These are phyloP conservation scores for Steinernema feltiae DNA, from an alignment of 1,140 invertebrate species.

Conservation along the genomic window DNA sequence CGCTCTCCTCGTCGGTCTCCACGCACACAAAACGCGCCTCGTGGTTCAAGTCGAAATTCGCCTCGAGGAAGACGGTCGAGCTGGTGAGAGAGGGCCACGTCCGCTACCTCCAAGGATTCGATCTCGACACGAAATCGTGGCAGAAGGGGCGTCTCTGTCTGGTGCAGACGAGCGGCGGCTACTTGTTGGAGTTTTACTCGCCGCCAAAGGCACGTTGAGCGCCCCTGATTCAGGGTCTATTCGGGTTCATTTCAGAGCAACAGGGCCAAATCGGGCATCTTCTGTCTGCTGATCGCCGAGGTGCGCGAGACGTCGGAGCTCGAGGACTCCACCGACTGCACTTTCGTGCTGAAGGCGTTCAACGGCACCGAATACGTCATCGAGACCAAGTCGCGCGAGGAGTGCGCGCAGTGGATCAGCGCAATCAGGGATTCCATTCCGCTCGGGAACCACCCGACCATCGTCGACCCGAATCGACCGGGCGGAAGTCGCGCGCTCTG, in stretches of 20 bases:
- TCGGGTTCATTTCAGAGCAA: neutral
- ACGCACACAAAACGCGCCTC: conserved; percentile 6
- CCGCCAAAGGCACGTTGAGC: neutral
- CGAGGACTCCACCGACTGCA: neutral
- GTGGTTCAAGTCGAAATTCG: conserved; percentile 1
- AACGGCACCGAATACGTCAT: neutral
- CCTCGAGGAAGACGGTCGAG: neutral
- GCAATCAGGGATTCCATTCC: neutral
- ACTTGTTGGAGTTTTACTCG: neutral
- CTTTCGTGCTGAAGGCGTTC: neutral
- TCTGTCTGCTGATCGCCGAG: neutral
- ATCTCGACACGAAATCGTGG: conserved; percentile 1
- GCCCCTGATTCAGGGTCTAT: neutral
- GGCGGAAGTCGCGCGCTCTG: neutral
- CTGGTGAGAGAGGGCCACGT: neutral
- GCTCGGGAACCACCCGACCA: neutral
- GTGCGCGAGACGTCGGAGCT: neutral
- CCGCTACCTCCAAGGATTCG: neutral
- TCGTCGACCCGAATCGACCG: neutral
- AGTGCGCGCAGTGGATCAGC: neutral
- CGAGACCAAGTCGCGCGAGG: neutral
- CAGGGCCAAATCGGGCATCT: neutral
- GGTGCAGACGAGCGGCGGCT: neutral
- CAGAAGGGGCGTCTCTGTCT: neutral
- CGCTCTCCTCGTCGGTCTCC: neutral